Percentiles rank a stretch among this genome's conserved stretches.
Evolutionary conservation across 2,888 invertebrate genomes (phyloP).

Genomic region (Cinara cedri): DNA sequence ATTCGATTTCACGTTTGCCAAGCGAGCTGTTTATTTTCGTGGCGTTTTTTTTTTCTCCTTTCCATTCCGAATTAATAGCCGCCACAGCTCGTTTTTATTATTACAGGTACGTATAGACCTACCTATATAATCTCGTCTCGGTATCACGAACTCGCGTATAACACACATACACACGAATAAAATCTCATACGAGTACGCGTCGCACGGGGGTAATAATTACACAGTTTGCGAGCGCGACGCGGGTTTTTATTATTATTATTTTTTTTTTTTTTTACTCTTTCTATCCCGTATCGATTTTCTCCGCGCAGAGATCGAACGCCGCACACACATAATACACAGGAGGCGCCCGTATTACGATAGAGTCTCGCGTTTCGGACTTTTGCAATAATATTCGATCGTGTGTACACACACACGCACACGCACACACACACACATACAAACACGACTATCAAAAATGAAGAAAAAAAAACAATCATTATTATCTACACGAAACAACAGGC

Average conservation of each 20-base stretch:
- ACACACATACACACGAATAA: background rate
- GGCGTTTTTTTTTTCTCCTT: background rate
- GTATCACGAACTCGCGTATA: slow-evolving; percentile 50
- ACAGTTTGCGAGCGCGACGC: background rate
- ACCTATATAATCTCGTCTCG: slow-evolving; percentile 31
- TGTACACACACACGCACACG: no score
- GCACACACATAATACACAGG: no score
- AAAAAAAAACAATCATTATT: background rate
- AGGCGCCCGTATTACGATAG: background rate
- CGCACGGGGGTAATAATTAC: slow-evolving; percentile 40
- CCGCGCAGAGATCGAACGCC: background rate
- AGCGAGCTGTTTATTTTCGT: slow-evolving; percentile 17
- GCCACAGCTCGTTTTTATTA: no score
- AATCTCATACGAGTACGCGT: no score
- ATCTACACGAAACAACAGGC: background rate
- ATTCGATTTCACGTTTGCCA: slow-evolving; percentile 39
- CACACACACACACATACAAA: no score
- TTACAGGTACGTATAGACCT: background rate
- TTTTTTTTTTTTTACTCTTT: background rate
- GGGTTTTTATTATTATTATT: background rate
- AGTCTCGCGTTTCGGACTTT: slow-evolving; percentile 30
- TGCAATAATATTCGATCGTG: background rate
- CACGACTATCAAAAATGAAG: slow-evolving; percentile 13
- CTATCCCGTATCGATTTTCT: background rate
- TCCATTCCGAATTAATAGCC: slow-evolving; percentile 53